These are phyloP conservation scores for Bicyclus anynana DNA, from an alignment of 1,140 invertebrate species.

Conservation along the genomic window DNA sequence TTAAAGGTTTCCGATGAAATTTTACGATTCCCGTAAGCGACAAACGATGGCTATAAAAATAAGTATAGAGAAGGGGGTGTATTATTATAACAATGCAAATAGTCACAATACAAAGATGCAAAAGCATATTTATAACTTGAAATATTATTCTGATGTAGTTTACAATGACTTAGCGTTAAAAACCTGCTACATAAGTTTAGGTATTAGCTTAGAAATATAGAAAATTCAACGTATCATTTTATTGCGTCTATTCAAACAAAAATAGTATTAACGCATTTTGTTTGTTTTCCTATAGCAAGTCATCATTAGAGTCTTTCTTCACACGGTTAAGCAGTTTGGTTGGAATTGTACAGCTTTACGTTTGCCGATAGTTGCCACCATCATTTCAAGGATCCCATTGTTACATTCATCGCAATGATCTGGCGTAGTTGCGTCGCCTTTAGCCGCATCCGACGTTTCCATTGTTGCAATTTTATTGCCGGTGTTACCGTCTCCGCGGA, in stretches of 20 bases:
- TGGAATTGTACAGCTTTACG: slow-evolving; percentile 45
- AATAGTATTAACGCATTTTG: background rate
- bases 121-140: background rate
- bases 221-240: too few relatives aligned
- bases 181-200: background rate
- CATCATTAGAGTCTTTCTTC: slow-evolving; percentile 3
- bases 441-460: slow-evolving; percentile 71
- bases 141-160: background rate
- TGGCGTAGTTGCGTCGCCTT: slow-evolving; percentile 61
- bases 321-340: slow-evolving; percentile 35
- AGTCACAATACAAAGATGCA: slow-evolving; percentile 10
- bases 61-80: slow-evolving; percentile 40
- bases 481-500: slow-evolving; percentile 65
- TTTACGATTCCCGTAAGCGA: slow-evolving; percentile 67
- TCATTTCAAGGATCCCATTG: slow-evolving; percentile 67
- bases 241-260: background rate
- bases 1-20: slow-evolving; percentile 70
- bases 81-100: slow-evolving; percentile 21
- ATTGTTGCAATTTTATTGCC: slow-evolving; percentile 74
- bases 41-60: slow-evolving; percentile 60
- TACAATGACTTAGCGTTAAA: too few relatives aligned
- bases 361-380: slow-evolving; percentile 67
- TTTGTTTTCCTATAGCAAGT: background rate
- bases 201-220: too few relatives aligned
- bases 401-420: slow-evolving; percentile 70